Conservation (phyloP, 2,888 invertebrate genomes). For the Heliconius charithonia region DNA sequence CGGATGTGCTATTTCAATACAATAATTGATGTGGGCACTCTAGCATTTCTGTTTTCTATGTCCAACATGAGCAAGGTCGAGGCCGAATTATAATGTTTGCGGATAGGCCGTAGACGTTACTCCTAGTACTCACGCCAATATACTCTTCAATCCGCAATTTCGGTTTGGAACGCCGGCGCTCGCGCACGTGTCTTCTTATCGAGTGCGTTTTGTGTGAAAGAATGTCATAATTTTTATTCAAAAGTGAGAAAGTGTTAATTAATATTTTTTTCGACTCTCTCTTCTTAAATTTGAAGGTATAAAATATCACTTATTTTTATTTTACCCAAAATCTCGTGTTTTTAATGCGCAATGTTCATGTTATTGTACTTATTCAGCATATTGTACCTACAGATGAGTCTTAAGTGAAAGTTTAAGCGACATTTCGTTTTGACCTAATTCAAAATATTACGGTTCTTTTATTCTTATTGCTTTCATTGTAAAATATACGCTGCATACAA, state of each 20-base stretch:
- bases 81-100: slow-evolving; percentile 48
- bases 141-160: slow-evolving; percentile 46
- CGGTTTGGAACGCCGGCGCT: slow-evolving; percentile 47
- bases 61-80: slow-evolving; percentile 45
- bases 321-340: not conserved
- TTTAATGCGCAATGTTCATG: slow-evolving; percentile 6
- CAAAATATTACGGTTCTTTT: not conserved
- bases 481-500: slow-evolving; percentile 12
- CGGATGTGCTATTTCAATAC: not conserved
- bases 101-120: slow-evolving; percentile 43
- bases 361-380: slow-evolving; percentile 20
- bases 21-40: slow-evolving; percentile 26
- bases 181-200: slow-evolving; percentile 42
- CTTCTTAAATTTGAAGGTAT: not conserved
- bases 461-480: slow-evolving; percentile 9
- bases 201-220: slow-evolving; percentile 27
- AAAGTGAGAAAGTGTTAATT: slow-evolving; percentile 28
- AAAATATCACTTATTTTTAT: not conserved
- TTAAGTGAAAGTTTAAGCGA: slow-evolving; percentile 33
- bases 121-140: slow-evolving; percentile 45
- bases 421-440: slow-evolving; percentile 31
- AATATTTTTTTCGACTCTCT: not conserved
- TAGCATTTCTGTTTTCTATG: slow-evolving; percentile 29
- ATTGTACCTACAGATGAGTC: slow-evolving; percentile 16
- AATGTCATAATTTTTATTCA: slow-evolving; percentile 21